A percentile compares a stretch with the other conserved stretches of the same genome.
Evolutionary conservation across 1,140 invertebrate species (phyloP).

Genomic region (Lepidotrigona ventralis): DNA sequence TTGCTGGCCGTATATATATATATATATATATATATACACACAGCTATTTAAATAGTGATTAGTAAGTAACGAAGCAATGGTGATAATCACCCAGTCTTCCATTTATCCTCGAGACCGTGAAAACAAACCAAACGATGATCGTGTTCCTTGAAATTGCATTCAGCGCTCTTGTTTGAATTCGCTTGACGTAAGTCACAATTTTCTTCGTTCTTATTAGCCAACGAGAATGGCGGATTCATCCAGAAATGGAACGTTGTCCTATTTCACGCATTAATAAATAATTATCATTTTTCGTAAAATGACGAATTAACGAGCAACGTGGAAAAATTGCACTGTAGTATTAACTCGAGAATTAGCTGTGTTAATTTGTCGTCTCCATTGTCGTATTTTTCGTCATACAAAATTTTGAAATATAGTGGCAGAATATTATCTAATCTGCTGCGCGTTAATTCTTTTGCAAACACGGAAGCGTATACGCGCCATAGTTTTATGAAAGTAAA

Average conservation of each 20-base stretch:
- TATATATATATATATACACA: no score
- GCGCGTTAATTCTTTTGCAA: not conserved
- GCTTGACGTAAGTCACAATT: slow-evolving; percentile 41
- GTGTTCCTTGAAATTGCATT: slow-evolving; percentile 57
- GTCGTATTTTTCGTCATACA: not conserved
- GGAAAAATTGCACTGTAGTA: no score
- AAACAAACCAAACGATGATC: slow-evolving; percentile 62
- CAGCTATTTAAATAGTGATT: not conserved
- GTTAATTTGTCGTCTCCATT: no score
- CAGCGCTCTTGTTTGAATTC: not conserved
- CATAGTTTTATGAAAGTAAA: not conserved
- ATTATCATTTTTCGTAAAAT: not conserved
- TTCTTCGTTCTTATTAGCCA: slow-evolving; percentile 27
- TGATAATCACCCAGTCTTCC: slow-evolving; percentile 55
- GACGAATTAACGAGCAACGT: not conserved
- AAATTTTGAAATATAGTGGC: not conserved
- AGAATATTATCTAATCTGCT: slow-evolving; percentile 32
- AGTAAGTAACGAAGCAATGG: not conserved
- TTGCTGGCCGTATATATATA: not conserved
- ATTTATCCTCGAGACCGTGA: slow-evolving; percentile 57
- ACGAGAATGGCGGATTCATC: not conserved
- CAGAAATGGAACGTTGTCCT: not conserved
- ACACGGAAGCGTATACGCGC: slow-evolving; percentile 25
- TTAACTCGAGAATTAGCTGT: not conserved
- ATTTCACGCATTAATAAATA: not conserved